These are phyloP conservation scores for Heterotilapia buettikoferi DNA, from an alignment of 2,113 vertebrate genomes.

Conservation along the genomic window DNA sequence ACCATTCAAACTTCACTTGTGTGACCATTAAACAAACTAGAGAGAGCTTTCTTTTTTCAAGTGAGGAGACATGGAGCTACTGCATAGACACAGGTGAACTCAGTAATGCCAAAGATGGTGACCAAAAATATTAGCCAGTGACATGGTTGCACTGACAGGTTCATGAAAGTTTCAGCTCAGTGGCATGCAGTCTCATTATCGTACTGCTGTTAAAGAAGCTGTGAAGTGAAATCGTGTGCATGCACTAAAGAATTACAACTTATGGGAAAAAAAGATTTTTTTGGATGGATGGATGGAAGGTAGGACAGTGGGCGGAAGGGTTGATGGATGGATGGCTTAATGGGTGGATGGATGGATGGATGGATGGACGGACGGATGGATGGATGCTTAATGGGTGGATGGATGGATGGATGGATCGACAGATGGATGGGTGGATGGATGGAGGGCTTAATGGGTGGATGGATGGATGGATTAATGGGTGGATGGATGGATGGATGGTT, in stretches of 20 bases:
- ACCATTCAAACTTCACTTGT: background rate
- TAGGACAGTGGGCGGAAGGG: no score
- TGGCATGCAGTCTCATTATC: background rate
- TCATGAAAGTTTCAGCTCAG: background rate
- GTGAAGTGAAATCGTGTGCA: rapidly evolving
- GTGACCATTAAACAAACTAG: background rate
- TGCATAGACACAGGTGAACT: background rate
- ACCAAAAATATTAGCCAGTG: background rate
- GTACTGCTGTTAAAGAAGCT: background rate
- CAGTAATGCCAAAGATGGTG: background rate
- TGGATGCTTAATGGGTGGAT: no score
- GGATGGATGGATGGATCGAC: no score
- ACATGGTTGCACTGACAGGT: background rate
- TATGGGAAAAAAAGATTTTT: background rate
- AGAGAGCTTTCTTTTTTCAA: background rate
- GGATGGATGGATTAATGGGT: rapidly evolving
- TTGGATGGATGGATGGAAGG: background rate
- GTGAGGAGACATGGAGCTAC: background rate
- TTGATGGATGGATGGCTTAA: no score
- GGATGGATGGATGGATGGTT: background rate
- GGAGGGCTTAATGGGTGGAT: rapidly evolving
- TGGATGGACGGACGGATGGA: rapidly evolving
- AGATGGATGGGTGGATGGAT: rapidly evolving
- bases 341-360: rapidly evolving
- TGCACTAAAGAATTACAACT: rapidly evolving